Evolutionary conservation across 2,888 invertebrate genomes (phyloP), one percentile per base, ranked within the genome.

Genomic region (Ctenicera cuprea): DNA sequence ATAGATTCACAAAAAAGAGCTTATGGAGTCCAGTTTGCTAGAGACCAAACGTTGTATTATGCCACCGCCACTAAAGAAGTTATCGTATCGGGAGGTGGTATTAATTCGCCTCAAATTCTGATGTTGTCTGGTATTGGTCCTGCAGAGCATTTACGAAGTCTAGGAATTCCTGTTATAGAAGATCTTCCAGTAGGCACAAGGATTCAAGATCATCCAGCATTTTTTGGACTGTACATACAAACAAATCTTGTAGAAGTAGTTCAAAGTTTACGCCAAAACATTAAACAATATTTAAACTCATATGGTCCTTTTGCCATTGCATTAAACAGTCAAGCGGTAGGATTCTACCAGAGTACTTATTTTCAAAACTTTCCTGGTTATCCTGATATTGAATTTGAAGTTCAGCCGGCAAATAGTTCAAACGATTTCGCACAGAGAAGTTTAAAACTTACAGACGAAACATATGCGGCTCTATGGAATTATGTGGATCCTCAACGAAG

Each of bases 51-150:
- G 68, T 85, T 84, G 50, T 85, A 86, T 33, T 85, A 86, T 54
- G 90, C 90, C 0, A 83, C 81, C 68, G 93, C 92, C 0, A 87
- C 89, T 50, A 91, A 89, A 79, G 94, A 94, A 86, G 91, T 95
- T 0, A 92, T 96, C 68, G 76, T 95, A 2, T 91, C 93, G 9
- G 94, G 92, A 1, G 95, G 95, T 0, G 91, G 95, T 0, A 92
- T 96, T 71, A 94, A 94, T 79, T 75, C 82, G 9, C 83, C 83
- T 0, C 82, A 82, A 67, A 57, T 83, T 1, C 64, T 84, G 11
- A 81, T 82, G 82, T 61, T 83, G 5, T 83, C 82, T 18, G 84
- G 83, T 16, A 74, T 84, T n/a, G 84, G 84, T 2, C 83, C 83
- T 0, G 59, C 71, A 50, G 61, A 76, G 3, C 78, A 82, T 26